Evolutionary conservation across 2,888 invertebrate species (phyloP), one percentile per base, ranked within the genome.

Genomic region (Tiliacea aurago): DNA sequence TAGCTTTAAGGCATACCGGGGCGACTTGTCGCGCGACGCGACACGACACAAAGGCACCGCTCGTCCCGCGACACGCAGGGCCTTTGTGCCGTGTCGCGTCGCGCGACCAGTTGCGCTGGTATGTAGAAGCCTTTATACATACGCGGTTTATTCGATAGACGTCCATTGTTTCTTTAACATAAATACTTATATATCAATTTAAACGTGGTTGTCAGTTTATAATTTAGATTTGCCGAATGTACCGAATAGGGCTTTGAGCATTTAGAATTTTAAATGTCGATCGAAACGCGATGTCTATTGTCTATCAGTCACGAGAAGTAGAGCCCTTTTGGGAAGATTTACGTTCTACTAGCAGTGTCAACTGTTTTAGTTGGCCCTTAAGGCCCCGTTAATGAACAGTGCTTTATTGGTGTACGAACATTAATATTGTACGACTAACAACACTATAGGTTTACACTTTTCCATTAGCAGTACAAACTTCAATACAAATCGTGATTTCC

Each of bases 401-500:
- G 28, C n/a, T 58, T 47, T 28, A 55, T 53, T 53, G 15, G 53
- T 41, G 33, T 18, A n/a, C 51, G 51, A 51, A 51, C 11, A 51
- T 51, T 51, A n/a, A 51, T 53, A 53, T 23, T 23, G 53, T 15
- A 6, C 23, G 13, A 53, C 23, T 5, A 53, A 15, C 53, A 53
- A 53, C 53, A 23, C n/a, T n/a, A n/a, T 51, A n/a, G n/a, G 28
- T 45, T 77, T 66, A 68, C 64, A 65, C 10, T 65, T 65, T 56
- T 51, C 45, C 41, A 79, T 79, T 51, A 59, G 41, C 59, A 43
- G 45, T 59, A 49, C 15, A 7, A 64, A n/a, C 56, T 51, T 84
- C 80, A 69, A 80, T 68, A 80, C 47, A 80, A 65, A 62, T 80
- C 77, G 86, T 86, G 86, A 86, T 84, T 81, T 87, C 78, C 83